Base-by-base conservation (phyloP, 2,888 invertebrate genomes). In the Pseudanteris insignis region DNA sequence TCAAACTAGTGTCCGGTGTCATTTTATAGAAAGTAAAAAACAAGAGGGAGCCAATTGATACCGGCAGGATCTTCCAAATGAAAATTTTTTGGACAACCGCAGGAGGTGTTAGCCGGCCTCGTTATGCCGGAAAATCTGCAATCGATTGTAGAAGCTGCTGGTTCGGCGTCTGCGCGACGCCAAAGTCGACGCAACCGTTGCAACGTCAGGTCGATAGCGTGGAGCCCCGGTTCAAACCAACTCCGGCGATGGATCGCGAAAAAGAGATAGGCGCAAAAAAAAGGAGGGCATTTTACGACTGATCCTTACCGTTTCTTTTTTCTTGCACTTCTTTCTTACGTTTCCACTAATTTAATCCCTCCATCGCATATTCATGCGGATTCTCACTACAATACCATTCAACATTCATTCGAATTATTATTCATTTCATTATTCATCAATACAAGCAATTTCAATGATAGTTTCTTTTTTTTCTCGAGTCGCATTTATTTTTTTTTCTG, bases 71-170 rank as follows among this genome's bases (percentile, higher is more conserved):
- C 13, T 26, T 6, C 7, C 18, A 7, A 21, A 15, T 36, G 44
- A 62, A 60, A 61, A 59, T 33, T 62, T 64, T 61, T 64, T 54
- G 64, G 62, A 43, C 54, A 58, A 59, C 64, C 58, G 44, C 60
- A 54, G 59, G 51, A 62, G 51, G 58, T 40, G 64, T 69, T 68
- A 69, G 72, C 70, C 73, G 73, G 75, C 72, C 71, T 74, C 75
- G 74, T 76, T 76, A 74, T 71, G 72, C 70, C 73, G 73, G 76
- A 73, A 76, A 78, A 77, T 78, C 76, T 73, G 75, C 74, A 76
- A 77, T 78, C 76, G 77, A 78, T 78, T 73, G 76, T 65, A 70
- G 71, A 67, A 51, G 62, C 47, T 70, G 69, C 68, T 66, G 70
- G 63, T 65, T 68, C 65, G 71, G 77, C 76, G 78, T 72, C 76